A percentile compares a stretch with the other conserved stretches of the same genome.
Conservation (phyloP, 2,888 invertebrate genomes). For the Philereme transversata region DNA sequence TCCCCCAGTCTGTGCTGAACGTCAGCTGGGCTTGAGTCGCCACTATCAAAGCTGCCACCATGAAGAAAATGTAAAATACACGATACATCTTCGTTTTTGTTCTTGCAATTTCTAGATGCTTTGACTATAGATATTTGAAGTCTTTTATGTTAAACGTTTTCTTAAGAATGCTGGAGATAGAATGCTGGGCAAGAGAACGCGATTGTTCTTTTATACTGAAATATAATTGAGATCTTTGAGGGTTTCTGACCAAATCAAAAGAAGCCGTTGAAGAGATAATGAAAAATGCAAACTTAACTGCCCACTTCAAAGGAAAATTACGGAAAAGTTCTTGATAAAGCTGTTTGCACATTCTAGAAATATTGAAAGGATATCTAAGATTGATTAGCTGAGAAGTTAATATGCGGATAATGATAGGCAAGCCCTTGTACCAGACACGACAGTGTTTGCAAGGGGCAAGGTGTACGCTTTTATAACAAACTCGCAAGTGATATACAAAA, state of each 20-base stretch:
- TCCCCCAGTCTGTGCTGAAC: constrained; percentile 83
- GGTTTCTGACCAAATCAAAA: constrained; percentile 61
- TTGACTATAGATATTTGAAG: background rate
- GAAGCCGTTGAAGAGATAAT: constrained; percentile 54
- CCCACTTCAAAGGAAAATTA: constrained; percentile 28
- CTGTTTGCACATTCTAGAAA: background rate
- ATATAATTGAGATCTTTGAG: constrained; percentile 30
- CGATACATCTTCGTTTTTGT: constrained; percentile 49
- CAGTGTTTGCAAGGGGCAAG: too few species aligned
- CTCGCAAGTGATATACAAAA: too few species aligned
- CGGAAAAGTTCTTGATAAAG: constrained; percentile 4
- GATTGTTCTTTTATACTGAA: constrained; percentile 43
- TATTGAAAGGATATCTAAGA: too few species aligned
- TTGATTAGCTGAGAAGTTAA: too few species aligned
- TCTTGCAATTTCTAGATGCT: background rate
- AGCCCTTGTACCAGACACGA: too few species aligned
- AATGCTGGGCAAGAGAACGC: constrained; percentile 18
- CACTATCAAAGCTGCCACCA: constrained; percentile 46
- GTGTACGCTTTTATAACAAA: too few species aligned
- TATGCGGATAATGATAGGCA: too few species aligned
- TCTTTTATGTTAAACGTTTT: background rate
- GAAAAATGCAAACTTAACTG: constrained; percentile 32
- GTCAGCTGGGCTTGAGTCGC: constrained; percentile 77
- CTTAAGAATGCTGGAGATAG: background rate
- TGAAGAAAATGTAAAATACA: constrained; percentile 42